Conservation (phyloP, 2,113 vertebrate species). For the Himantopus leucocephalus region DNA sequence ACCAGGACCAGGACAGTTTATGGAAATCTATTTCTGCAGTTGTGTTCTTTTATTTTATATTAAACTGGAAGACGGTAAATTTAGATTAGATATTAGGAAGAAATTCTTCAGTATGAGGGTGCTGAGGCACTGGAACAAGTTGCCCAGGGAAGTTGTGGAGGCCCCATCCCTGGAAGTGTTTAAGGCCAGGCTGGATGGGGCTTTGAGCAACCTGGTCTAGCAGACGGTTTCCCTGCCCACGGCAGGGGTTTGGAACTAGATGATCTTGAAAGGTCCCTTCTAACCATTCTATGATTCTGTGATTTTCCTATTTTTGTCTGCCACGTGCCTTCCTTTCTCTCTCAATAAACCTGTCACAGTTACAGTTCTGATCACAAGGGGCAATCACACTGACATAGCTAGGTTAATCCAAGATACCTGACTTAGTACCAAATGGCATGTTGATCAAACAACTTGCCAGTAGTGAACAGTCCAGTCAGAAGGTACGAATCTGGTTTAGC, state of each 20-base stretch:
- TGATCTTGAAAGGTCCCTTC: too few relatives aligned
- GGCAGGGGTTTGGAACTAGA: too few relatives aligned
- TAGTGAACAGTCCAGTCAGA: background rate
- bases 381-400: background rate
- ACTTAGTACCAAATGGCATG: background rate
- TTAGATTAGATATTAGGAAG: too few relatives aligned
- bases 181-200: too few relatives aligned
- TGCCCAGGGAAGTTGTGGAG: too few relatives aligned
- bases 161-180: too few relatives aligned
- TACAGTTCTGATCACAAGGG: background rate
- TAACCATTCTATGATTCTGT: too few relatives aligned
- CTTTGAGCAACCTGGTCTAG: too few relatives aligned
- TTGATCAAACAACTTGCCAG: background rate
- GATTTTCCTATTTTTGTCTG: background rate
- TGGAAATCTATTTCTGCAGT: background rate
- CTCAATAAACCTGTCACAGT: background rate
- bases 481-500: background rate
- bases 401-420: background rate
- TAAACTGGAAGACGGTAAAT: too few relatives aligned
- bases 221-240: too few relatives aligned
- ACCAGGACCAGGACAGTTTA: background rate
- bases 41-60: background rate
- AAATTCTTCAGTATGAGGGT: too few relatives aligned
- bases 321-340: background rate
- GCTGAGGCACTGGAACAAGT: too few relatives aligned